Conservation (phyloP, 2,113 vertebrate species). For the Stegostoma tigrinum region DNA sequence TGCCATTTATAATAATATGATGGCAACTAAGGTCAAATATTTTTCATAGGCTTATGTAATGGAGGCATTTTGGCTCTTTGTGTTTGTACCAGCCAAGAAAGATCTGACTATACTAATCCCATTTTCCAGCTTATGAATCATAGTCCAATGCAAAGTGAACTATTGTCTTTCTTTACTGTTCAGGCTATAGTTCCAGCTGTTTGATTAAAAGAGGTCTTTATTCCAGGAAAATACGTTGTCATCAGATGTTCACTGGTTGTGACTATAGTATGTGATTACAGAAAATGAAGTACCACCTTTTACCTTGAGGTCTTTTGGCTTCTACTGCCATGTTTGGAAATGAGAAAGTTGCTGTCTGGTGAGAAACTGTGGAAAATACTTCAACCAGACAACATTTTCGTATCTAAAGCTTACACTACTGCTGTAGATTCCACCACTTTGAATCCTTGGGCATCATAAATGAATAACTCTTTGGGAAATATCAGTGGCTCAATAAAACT, state of each 20-base stretch:
- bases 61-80: no score
- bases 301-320: not conserved
- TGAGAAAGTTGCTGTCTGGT: not conserved
- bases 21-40: not conserved
- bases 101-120: no score
- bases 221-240: not conserved
- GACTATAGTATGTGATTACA: not conserved
- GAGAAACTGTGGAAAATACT: not conserved
- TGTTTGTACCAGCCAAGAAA: no score
- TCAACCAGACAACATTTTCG: not conserved
- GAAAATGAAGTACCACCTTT: not conserved
- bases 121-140: no score
- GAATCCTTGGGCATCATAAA: not conserved
- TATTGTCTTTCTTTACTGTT: not conserved
- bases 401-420: not conserved
- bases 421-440: not conserved
- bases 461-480: not conserved
- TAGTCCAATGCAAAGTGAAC: no score
- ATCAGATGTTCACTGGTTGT: not conserved
- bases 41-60: not conserved
- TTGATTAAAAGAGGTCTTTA: not conserved
- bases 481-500: not conserved
- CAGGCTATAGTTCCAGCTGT: not conserved
- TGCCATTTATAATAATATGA: not conserved
- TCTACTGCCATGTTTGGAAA: not conserved